Evolutionary conservation across 2,113 vertebrate genomes (phyloP), one percentile per base, ranked within the genome.

Genomic region (Erythrolamprus reginae): DNA sequence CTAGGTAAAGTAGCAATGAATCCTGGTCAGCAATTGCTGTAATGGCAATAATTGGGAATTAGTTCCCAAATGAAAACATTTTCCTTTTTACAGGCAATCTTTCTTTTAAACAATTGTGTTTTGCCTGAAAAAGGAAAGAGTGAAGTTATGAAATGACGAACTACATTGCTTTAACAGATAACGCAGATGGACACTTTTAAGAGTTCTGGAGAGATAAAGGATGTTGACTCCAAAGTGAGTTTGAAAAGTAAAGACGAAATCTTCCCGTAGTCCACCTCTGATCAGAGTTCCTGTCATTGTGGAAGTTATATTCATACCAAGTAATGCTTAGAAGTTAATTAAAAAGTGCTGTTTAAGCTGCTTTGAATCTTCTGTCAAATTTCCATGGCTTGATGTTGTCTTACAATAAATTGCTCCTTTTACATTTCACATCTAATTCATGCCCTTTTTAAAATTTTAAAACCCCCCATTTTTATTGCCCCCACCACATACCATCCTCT

Each of bases 311-410:
- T 96, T 96, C 96, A 96, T 97, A 96, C 96, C 97, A 95, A 93
- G 96, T 95, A 96, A 97, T 96, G 97, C 96, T 96, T 97, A 96
- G 96, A 96, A 97, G 97, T 97, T 96, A 97, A 97, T 95, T 95
- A 96, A 97, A 97, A 97, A 97, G 97, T 97, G 97, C 97, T 97
- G 96, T 95, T 96, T 97, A 96, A 97, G 97, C 97, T 96, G 97
- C 97, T 97, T 98, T 98, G 98, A 98, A 96, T 98, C 97, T 98
- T 98, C 98, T 97, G 97, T 98, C 97, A 97, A 98, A 98, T 98
- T 98, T 98, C 98, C 98, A 98, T 98, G 98, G 98, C 98, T 98
- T 98, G 98, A 98, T 98, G 98, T 98, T 98, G 98, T 98, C 97
- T 97, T 96, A 98, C 98, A 98, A 98, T 98, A 97, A 96, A 98